Conservation (phyloP, 2,888 invertebrate species). For the Lamellibrachia satsuma region DNA sequence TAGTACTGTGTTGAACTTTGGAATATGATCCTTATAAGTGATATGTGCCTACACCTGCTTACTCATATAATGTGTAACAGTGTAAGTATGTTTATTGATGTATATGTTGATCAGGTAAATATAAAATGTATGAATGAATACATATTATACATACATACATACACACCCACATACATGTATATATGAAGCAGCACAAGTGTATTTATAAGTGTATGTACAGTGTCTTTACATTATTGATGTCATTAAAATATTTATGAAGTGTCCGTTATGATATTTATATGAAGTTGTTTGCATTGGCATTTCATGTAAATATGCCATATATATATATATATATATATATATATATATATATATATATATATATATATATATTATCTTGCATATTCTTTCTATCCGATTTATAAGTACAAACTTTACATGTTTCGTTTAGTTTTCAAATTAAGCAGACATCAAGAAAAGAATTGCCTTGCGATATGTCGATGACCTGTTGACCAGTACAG, state of each 20-base stretch:
- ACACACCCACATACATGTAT: neutral
- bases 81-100: neutral
- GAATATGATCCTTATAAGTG: neutral
- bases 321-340: too few species aligned
- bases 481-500: neutral
- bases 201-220: neutral
- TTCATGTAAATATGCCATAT: neutral
- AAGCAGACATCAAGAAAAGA: neutral
- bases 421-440: neutral
- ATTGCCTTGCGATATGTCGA: neutral
- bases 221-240: neutral
- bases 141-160: neutral
- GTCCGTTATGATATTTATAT: neutral
- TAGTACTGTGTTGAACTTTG: neutral
- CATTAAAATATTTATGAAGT: constrained; percentile 17
- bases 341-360: too few species aligned
- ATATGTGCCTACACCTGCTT: neutral
- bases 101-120: neutral
- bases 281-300: neutral
- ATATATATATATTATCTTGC: neutral
- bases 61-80: neutral
- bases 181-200: neutral
- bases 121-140: too few species aligned
- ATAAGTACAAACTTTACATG: neutral
- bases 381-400: neutral